Percentiles rank a stretch among this genome's conserved stretches.
These are phyloP conservation scores for Atta colombica DNA, from an alignment of 1,140 invertebrate species.

Conservation along the genomic window DNA sequence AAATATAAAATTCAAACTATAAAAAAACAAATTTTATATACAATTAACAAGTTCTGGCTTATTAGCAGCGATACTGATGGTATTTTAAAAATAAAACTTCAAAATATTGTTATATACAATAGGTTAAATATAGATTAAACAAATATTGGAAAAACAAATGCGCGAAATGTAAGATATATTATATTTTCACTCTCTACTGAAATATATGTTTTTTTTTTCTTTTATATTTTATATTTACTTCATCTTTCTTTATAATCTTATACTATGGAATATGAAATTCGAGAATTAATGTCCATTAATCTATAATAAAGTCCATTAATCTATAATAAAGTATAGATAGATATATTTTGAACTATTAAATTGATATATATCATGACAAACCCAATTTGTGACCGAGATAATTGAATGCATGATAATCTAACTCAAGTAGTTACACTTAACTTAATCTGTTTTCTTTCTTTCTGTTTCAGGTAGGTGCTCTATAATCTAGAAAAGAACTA, in stretches of 20 bases:
- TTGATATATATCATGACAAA: background rate
- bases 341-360: background rate
- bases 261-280: background rate
- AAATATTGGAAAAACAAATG: background rate
- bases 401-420: background rate
- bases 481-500: constrained; percentile 26
- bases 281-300: background rate
- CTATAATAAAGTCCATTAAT: background rate
- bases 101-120: background rate
- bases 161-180: background rate
- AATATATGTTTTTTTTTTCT: background rate
- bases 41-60: too few relatives aligned
- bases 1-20: background rate
- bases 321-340: background rate
- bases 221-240: background rate
- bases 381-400: background rate
- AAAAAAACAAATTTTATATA: background rate
- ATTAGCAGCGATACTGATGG: background rate
- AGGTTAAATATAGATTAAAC: background rate
- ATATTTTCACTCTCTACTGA: background rate
- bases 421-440: background rate
- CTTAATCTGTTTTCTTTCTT: constrained; percentile 27
- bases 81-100: background rate
- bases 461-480: constrained; percentile 46
- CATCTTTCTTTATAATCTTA: background rate